A percentile compares a stretch with the other conserved stretches of the same genome.
phyloP scores from a whole-genome alignment of 2,888 invertebrate species.

The Alitta virens region DNA sequence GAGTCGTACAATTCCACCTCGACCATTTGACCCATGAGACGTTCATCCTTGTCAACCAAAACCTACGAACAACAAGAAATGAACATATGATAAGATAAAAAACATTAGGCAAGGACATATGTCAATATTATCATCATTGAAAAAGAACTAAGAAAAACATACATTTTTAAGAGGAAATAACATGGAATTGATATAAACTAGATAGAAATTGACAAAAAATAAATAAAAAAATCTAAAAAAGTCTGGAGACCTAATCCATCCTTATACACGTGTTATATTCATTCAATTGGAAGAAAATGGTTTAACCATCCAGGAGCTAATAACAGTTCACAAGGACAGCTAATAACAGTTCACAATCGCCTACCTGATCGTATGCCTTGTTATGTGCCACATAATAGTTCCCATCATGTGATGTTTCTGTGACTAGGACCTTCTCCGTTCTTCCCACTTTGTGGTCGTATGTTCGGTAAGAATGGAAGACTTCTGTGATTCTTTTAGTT shows the following conservation, averaged over 20 bases:
- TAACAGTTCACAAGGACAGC: no score
- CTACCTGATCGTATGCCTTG: constrained; percentile 85
- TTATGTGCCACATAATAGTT: constrained; percentile 92
- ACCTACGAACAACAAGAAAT: constrained; percentile 59
- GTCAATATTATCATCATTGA: no score
- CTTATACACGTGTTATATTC: no score
- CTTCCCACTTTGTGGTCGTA: constrained; percentile 69
- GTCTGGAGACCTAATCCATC: no score
- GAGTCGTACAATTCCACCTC: constrained; percentile 69
- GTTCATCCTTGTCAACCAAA: constrained; percentile 74
- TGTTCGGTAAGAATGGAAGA: constrained; percentile 84
- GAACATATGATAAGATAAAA: neutral
- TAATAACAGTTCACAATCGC: no score
- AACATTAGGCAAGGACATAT: no score
- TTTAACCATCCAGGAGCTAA: no score
- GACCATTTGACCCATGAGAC: constrained; percentile 79
- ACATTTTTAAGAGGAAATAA: neutral
- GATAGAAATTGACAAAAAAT: no score
- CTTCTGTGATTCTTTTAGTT: constrained; percentile 81
- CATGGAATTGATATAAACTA: no score
- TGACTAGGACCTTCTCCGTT: constrained; percentile 78
- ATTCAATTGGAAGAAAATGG: no score
- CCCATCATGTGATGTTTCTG: constrained; percentile 89
- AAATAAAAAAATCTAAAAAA: no score
- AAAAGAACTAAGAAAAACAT: no score